Evolutionary conservation across 2,888 invertebrate genomes (phyloP), one percentile per base, ranked within the genome.

Genomic region (Ornithoptera priamus): DNA sequence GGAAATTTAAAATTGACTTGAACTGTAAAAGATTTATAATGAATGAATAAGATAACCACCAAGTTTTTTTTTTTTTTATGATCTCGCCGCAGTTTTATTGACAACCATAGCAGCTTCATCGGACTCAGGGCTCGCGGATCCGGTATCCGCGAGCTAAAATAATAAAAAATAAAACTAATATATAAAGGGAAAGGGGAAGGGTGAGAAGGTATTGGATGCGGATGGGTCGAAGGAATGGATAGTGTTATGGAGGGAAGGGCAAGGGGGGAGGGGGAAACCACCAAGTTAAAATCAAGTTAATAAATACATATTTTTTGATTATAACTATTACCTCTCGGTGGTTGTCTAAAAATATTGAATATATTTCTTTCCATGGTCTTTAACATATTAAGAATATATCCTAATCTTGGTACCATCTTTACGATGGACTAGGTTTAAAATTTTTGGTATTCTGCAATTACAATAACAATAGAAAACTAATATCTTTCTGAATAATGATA

Each of bases 361-460:
- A 90, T 69, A 75, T 81, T 84, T 72, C 79, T 80, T 78, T 92
- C 92, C 4, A 89, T 70, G 72, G 79, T 83, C 73, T 80, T 87
- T 39, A 91, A 24, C 12, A 84, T 63, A 71, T 83, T 80, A 24
- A 85, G 42, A n/a, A 89, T 63, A 42, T 68, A 59, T 18, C 79
- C 72, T 60, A 87, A 53, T 42, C 88, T 84, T 36, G 85, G 81
- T 71, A 87, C 74, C 90, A 90, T 90, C 72, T 74, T 63, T 20
- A 57, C 42, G 72, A 12, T 30, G 46, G 15, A 15, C 15, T 46
- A 46, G 15, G 42, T n/a, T 53, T n/a, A 1, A n/a, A 18, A n/a
- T 18, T 10, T 50, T 53, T 53, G n/a, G n/a, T 1, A 4, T 53
- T 46, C 42, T n/a, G n/a, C 53, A 53, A 53, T 53, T 53, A 53